A percentile compares a stretch with the other conserved stretches of the same genome.
Evolutionary conservation across 2,888 invertebrate species (phyloP).

Genomic region (Tachina grossa): DNA sequence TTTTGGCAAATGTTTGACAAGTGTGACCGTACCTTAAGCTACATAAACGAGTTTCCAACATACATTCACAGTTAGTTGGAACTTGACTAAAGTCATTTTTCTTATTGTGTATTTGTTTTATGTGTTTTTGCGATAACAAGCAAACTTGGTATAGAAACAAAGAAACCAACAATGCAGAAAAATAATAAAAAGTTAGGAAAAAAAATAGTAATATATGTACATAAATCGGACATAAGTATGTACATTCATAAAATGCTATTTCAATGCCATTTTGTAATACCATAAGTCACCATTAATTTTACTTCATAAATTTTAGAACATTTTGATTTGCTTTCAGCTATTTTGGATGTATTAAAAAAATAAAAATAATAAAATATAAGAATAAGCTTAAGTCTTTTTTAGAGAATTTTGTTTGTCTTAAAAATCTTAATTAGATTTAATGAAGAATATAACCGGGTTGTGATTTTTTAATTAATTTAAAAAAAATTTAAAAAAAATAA

Average conservation of each 20-base stretch:
- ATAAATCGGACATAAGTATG: constrained; percentile 33
- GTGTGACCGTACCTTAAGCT: too few species aligned
- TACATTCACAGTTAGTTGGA: constrained; percentile 34
- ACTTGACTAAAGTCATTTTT: constrained; percentile 66
- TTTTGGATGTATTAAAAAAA: not conserved
- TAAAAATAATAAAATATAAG: not conserved
- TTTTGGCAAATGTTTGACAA: too few species aligned
- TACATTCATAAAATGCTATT: constrained; percentile 40
- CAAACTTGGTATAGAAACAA: constrained; percentile 20
- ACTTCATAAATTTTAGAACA: constrained; percentile 72
- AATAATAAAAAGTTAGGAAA: constrained; percentile 24
- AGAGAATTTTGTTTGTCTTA: too few species aligned
- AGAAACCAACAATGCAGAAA: constrained; percentile 7
- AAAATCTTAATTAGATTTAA: too few species aligned
- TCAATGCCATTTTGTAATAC: constrained; percentile 61
- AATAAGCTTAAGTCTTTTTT: too few species aligned
- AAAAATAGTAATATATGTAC: constrained; percentile 20
- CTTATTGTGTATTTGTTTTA: constrained; percentile 62
- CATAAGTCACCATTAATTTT: constrained; percentile 73
- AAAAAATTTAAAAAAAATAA: too few species aligned
- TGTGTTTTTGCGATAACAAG: constrained; percentile 42
- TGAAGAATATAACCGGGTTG: too few species aligned
- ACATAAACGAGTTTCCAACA: constrained; percentile 44
- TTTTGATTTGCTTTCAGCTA: constrained; percentile 9
- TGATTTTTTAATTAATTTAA: too few species aligned